Evolutionary conservation across 37 sponge, comb jelly and placozoan species (phyloP), one percentile per base, ranked within the genome.

Genomic region (Agelas oroides): DNA sequence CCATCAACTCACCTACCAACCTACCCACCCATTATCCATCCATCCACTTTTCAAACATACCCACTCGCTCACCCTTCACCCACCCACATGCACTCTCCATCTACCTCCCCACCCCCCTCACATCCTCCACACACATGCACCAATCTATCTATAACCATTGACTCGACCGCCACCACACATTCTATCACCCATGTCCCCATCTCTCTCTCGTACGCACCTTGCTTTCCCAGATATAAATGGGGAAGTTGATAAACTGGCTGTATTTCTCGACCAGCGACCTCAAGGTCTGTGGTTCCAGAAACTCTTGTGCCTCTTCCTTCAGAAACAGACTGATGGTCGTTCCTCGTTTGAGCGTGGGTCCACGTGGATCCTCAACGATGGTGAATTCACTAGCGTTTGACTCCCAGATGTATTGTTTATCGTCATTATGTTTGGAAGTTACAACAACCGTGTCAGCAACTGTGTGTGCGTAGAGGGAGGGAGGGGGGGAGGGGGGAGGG

Each of bases 161-260:
- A 46, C 46, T 12, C 46, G 6, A 12, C 46, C 46, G 3, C 46
- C 46, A 3, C 3, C 46, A 46, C 46, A 46, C 46, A 3, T 46
- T 8, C 46, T 46, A 3, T 46, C 46, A 46, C 46, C 3, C 46
- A 46, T 14, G 37, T 23, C 62, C 19, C 60, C 33, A 59, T 1
- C 77, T 6, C 20, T 5, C 5, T 2, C 30, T 34, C 73, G 31
- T 54, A 40, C 91, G 40, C 23, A 96, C 96, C 89, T 84, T 94
- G 92, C 97, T 97, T 52, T 95, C 90, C 99, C 99, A 98, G 34
- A 98, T 67, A 83, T 98, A 97, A 83, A 98, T 98, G 70, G 97
- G 97, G 93, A 98, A 98, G 83, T 98, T 98, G 91, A 98, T 98
- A 90, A 98, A 98, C 94, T 98, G 99, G 28, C 92, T 90, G 92